Base-by-base conservation (phyloP, 64 coral and sea anemone genomes). In the Montipora cactus region DNA sequence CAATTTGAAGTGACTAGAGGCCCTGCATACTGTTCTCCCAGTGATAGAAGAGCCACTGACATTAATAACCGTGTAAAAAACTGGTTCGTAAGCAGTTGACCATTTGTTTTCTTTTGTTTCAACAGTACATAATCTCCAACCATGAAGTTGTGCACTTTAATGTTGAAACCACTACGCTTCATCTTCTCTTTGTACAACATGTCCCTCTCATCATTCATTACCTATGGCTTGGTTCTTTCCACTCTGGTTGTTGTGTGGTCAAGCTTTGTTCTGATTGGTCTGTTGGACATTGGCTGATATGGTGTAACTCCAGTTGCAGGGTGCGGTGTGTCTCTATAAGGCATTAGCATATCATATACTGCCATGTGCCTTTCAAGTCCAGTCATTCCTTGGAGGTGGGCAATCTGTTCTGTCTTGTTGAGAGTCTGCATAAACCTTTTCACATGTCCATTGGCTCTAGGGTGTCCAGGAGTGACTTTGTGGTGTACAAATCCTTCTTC, bases 371-470 rank as follows among this genome's bases (percentile, higher is more conserved):
- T 88, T 7, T 64, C 83, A 18, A 28, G 47, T 68, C 74, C 81
- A n/a, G 53, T n/a, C 62, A 89, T 92, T 13, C 68, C 68, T 85
- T 90, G 51, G 0, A 94, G 87, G 52, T 90, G 80, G 69, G 87
- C 93, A 77, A 90, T 94, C 59, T 94, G 93, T 67, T 90, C 57
- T 15, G 79, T 94, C 11, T 89, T 94, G 50, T 84, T 89, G 10
- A 87, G 74, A 6, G 73, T 8, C 16, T 93, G 76, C 16, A 87
- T 87, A 50, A 93, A 87, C 11, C 81, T 67, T 52, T 93, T 57
- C 7, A 47, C 89, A 11, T 91, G 77, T 44, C 77, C 89, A 52
- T 81, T 91, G 19, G 89, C 89, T 80, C 89, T 81, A 18, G 79
- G 79, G 53, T 85, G 80, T 48, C 11, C 12, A 1, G 90, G 90